Evolutionary conservation across 92 coral and sea anemone genomes (phyloP).

Genomic region (Scolanthus callimorphus): DNA sequence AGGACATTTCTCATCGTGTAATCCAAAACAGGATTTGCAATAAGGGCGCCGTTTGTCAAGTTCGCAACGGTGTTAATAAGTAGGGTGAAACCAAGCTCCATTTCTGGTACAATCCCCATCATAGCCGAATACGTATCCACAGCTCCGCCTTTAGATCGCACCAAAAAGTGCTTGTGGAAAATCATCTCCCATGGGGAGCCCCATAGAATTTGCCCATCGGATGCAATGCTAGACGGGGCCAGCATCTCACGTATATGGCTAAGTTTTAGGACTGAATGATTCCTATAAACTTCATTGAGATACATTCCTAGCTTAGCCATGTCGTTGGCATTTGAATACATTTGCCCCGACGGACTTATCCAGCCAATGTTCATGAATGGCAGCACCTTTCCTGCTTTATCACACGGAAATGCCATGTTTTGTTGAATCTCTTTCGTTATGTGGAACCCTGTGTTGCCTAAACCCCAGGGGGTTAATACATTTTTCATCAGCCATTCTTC

Average conservation of each 20-base stretch:
- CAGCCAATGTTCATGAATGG: constrained; percentile 28
- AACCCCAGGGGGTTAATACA: constrained; percentile 19
- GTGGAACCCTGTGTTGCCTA: constrained; percentile 24
- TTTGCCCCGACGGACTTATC: constrained; percentile 32
- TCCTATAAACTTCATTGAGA: constrained; percentile 7
- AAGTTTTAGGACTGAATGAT: constrained; percentile 4
- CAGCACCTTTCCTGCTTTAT: constrained; percentile 2
- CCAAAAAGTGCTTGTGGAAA: constrained; percentile 36
- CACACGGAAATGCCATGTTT: constrained; percentile 36
- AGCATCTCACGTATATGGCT: constrained; percentile 27
- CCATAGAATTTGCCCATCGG: constrained; percentile 40
- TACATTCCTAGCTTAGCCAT: constrained; percentile 24
- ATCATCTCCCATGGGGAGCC: constrained; percentile 64
- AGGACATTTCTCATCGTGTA: constrained; percentile 13
- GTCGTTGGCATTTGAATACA: constrained; percentile 30
- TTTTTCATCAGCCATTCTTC: constrained; percentile 20
- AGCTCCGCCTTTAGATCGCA: constrained; percentile 49
- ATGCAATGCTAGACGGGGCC: constrained; percentile 26
- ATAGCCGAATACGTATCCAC: constrained; percentile 28
- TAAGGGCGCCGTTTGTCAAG: constrained; percentile 1
- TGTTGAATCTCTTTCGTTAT: constrained; percentile 10
- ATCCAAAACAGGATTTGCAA: constrained; percentile 6
- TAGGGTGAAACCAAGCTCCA: constrained; percentile 44
- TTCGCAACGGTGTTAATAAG: constrained; percentile 14
- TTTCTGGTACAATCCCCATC: constrained; percentile 34